Evolutionary conservation across 2,797 vertebrate species (phyloP).

Genomic region (Esox masquinongy): DNA sequence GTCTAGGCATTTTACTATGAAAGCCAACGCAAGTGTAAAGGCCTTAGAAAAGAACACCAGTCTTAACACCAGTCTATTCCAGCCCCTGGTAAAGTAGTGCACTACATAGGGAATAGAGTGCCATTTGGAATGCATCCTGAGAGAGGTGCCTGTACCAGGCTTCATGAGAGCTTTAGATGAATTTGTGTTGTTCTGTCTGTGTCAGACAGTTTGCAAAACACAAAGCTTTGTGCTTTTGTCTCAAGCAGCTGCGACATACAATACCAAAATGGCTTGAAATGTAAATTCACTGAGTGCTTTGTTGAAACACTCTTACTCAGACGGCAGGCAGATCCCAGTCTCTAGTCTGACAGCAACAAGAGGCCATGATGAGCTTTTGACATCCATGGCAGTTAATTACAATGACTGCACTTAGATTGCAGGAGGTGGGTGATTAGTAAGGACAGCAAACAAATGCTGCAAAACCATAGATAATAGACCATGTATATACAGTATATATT

Average conservation of each 20-base stretch:
- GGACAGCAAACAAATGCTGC: slow-evolving; percentile 26
- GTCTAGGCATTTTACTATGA: background rate
- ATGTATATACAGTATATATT: no score
- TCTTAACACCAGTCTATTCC: background rate
- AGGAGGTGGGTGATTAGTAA: slow-evolving; percentile 69
- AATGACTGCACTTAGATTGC: slow-evolving; percentile 57
- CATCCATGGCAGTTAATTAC: slow-evolving; percentile 72
- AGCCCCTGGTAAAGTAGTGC: no score
- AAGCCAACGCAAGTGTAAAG: background rate
- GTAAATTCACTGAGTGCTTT: slow-evolving; percentile 18
- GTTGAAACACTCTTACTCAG: slow-evolving; percentile 8
- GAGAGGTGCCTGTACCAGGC: background rate
- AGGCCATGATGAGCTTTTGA: slow-evolving; percentile 63
- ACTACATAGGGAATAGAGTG: background rate
- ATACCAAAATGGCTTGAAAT: slow-evolving; percentile 33
- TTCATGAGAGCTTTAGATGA: slow-evolving; percentile 20
- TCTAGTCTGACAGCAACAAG: slow-evolving; percentile 47
- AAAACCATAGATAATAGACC: background rate
- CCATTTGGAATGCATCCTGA: background rate
- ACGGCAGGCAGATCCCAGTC: background rate
- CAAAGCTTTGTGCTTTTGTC: slow-evolving; percentile 24
- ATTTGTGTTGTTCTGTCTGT: background rate
- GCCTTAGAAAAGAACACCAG: background rate
- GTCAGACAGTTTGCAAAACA: slow-evolving; percentile 30
- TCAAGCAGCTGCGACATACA: background rate